phyloP scores from a whole-genome alignment of 2,888 invertebrate species.

The Ecdyonurus torrentis region DNA sequence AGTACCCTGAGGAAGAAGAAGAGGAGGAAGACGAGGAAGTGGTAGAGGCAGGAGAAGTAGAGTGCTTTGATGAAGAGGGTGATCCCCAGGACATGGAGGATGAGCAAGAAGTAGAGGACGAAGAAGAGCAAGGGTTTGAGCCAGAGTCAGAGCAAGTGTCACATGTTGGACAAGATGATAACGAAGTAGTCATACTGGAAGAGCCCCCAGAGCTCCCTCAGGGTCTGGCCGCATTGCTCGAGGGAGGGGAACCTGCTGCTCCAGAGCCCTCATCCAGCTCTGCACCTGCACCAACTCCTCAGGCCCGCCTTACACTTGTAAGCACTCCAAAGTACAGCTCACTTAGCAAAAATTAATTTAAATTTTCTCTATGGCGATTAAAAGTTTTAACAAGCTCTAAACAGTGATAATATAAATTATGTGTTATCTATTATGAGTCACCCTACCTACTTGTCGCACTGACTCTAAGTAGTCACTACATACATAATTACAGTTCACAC shows the following conservation, averaged over 20 bases:
- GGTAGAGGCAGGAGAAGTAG: conserved; percentile 61
- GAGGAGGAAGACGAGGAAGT: conserved; percentile 49
- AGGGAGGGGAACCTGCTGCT: not conserved
- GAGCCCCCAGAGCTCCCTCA: not conserved
- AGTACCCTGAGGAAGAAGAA: not conserved
- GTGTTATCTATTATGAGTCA: no score
- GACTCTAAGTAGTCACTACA: no score
- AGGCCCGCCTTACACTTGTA: not conserved
- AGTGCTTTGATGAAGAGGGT: conserved; percentile 35
- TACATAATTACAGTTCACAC: no score
- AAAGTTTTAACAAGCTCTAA: no score
- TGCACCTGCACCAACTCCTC: conserved; percentile 1
- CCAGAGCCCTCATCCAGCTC: conserved; percentile 1
- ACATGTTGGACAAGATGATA: conserved; percentile 13
- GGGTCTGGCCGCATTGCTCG: not conserved
- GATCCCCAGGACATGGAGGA: conserved; percentile 37
- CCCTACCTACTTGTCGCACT: no score
- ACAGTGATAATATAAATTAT: no score
- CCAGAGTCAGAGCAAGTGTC: conserved; percentile 34
- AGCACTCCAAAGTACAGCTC: no score
- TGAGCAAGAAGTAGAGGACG: conserved; percentile 41
- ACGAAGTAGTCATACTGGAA: conserved; percentile 12
- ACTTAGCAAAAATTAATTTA: no score
- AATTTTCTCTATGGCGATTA: no score
- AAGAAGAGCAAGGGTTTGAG: conserved; percentile 28